phyloP scores from a whole-genome alignment of 2,888 invertebrate species.

The Liodrosophila aerea region DNA sequence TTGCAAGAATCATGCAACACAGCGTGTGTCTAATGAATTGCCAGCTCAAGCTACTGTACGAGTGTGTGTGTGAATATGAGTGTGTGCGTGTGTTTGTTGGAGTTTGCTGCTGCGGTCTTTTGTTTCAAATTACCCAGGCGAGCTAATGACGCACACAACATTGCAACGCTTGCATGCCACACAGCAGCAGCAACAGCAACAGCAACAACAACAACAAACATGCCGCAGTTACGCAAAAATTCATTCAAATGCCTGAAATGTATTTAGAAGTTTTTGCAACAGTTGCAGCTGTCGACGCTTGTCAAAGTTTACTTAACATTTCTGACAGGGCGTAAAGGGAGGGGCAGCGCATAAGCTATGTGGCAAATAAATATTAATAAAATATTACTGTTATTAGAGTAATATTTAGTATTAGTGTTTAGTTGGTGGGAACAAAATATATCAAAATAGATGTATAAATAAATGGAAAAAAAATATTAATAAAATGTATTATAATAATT shows the following conservation, averaged over 20 bases:
- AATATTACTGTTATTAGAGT: too few relatives aligned
- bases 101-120: conserved; percentile 30
- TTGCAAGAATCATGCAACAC: conserved; percentile 70
- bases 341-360: neutral
- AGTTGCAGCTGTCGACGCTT: conserved; percentile 39
- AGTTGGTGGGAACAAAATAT: too few relatives aligned
- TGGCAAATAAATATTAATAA: too few relatives aligned
- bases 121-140: conserved; percentile 46
- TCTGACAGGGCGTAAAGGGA: neutral
- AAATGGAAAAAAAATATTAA: too few relatives aligned
- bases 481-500: too few relatives aligned
- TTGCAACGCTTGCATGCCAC: conserved; percentile 39
- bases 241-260: conserved; percentile 28
- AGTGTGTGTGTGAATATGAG: conserved; percentile 18
- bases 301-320: conserved; percentile 25
- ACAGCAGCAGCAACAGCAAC: too few relatives aligned
- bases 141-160: conserved; percentile 25
- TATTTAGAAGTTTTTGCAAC: conserved; percentile 36
- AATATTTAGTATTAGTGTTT: too few relatives aligned
- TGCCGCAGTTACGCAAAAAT: conserved; percentile 61
- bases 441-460: too few relatives aligned
- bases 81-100: conserved; percentile 5
- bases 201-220: too few relatives aligned
- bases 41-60: conserved; percentile 23
- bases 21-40: conserved; percentile 73